phyloP scores from a whole-genome alignment of 2,113 vertebrate genomes.

The Nipponia nippon region DNA sequence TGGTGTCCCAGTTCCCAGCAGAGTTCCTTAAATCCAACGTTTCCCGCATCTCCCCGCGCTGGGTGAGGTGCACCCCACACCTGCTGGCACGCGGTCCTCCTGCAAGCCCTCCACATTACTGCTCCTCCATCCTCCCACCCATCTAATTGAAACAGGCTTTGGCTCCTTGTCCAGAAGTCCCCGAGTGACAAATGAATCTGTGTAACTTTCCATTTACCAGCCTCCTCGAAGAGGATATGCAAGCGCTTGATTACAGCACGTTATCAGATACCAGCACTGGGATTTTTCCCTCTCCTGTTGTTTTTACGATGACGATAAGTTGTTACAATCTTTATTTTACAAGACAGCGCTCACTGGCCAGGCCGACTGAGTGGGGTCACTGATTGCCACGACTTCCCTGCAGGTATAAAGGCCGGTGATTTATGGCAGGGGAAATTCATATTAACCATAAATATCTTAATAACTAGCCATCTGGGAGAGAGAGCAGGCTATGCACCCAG shows the following conservation, averaged over 20 bases:
- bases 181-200: neutral
- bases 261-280: constrained; percentile 38
- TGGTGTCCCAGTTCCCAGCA: neutral
- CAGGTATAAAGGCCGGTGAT: constrained; percentile 45
- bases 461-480: constrained; percentile 38
- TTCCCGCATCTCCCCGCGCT: neutral
- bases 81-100: neutral
- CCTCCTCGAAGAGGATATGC: neutral
- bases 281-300: constrained; percentile 55
- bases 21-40: fast-evolving
- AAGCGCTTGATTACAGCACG: neutral
- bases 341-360: neutral
- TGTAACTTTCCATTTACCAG: constrained; percentile 14
- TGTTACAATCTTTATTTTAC: constrained; percentile 42
- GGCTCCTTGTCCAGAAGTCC: neutral
- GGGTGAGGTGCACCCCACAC: neutral
- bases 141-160: neutral
- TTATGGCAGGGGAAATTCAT: constrained; percentile 58
- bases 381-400: constrained; percentile 42
- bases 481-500: neutral
- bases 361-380: neutral
- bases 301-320: constrained; percentile 33
- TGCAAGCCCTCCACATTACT: neutral
- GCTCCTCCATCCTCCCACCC: neutral
- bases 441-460: constrained; percentile 62